Evolutionary conservation across 1,140 invertebrate genomes (phyloP).

Genomic region (Micrasema minimum): DNA sequence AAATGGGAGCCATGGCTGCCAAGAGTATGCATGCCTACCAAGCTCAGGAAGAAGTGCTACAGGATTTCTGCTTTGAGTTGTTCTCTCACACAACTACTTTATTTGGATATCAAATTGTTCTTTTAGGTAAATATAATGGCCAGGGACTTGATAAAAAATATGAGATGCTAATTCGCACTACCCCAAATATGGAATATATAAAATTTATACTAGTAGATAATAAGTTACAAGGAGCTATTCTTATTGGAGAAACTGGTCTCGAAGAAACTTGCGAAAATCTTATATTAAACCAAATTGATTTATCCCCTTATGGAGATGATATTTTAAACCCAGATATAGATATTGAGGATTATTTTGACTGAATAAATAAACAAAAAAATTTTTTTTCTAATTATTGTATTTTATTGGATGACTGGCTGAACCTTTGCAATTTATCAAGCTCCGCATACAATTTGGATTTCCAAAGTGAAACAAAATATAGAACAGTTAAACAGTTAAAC

Average conservation of each 20-base stretch:
- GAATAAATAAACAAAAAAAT: slow-evolving; percentile 46
- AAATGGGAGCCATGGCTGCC: slow-evolving; percentile 96
- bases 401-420: too few relatives aligned
- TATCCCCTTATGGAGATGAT: slow-evolving; percentile 89
- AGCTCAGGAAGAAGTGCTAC: slow-evolving; percentile 73
- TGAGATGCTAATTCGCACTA: slow-evolving; percentile 88
- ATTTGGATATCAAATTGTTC: slow-evolving; percentile 94
- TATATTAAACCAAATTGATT: slow-evolving; percentile 94
- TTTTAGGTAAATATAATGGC: slow-evolving; percentile 94
- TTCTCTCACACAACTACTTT: slow-evolving; percentile 97
- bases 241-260: slow-evolving; percentile 96
- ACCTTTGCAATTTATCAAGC: too few relatives aligned
- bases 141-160: slow-evolving; percentile 87
- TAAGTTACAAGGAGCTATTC: slow-evolving; percentile 89
- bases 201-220: slow-evolving; percentile 91
- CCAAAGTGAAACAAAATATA: too few relatives aligned
- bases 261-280: slow-evolving; percentile 99
- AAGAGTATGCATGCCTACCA: slow-evolving; percentile 84
- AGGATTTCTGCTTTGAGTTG: slow-evolving; percentile 97
- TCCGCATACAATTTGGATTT: too few relatives aligned
- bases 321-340: slow-evolving; percentile 95
- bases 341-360: slow-evolving; percentile 99
- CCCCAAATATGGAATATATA: slow-evolving; percentile 86
- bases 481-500: too few relatives aligned
- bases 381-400: too few relatives aligned